These are phyloP conservation scores for Spisula subtruncata DNA, from an alignment of 2,888 invertebrate genomes.

Conservation along the genomic window DNA sequence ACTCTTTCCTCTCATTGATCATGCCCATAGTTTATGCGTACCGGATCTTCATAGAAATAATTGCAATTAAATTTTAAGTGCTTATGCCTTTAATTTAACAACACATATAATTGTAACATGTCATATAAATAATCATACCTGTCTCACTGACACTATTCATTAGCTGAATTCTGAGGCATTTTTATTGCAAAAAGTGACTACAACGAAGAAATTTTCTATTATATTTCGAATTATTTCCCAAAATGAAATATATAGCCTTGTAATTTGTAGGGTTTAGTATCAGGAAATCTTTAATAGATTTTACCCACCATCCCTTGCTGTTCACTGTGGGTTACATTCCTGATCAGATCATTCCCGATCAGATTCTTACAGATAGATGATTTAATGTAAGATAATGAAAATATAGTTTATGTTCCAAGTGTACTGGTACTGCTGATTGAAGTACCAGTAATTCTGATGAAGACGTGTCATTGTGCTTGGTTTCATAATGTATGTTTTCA, in stretches of 20 bases:
- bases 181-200: background rate
- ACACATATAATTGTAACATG: too few species aligned
- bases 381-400: background rate
- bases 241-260: background rate
- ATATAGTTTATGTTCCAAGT: background rate
- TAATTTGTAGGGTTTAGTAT: constrained; percentile 18
- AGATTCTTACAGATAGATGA: background rate
- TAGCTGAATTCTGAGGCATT: background rate
- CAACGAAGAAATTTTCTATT: background rate
- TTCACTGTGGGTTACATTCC: background rate
- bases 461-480: background rate
- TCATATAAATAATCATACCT: background rate
- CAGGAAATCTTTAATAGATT: background rate
- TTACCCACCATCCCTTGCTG: background rate
- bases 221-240: background rate
- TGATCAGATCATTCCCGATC: background rate
- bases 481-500: background rate
- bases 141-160: background rate
- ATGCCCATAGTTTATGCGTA: too few species aligned
- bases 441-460: background rate
- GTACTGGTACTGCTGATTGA: background rate
- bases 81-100: too few species aligned
- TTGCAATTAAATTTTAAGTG: too few species aligned
- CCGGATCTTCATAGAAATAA: too few species aligned
- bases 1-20: background rate